Base-by-base conservation (phyloP, 2,888 invertebrate species). In the Rutpela maculata region DNA sequence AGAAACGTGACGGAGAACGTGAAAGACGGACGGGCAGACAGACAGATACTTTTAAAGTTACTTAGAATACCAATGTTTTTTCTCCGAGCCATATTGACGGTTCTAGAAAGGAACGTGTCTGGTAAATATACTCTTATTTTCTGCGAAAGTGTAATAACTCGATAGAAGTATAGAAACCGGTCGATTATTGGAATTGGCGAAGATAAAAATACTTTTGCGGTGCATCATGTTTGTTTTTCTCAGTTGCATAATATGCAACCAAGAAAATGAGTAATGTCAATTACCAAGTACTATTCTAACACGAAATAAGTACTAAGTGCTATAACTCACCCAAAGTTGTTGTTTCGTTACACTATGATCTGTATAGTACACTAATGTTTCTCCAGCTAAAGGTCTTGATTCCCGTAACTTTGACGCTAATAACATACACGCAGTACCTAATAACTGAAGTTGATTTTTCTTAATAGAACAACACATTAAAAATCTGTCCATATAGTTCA, bases 401-500 rank as follows among this genome's bases (percentile, higher is more conserved):
- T 98, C 98, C 82, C 97, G 93, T 81, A 99, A 91, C 91, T 99
- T 99, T 75, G 98, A 98, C 43, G 98, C 97, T 84, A 99, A 91
- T 86, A 99, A 93, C 86, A 99, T 93, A 89, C 98, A 98, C 57
- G 96, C 95, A 35, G 98, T 95, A 79, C 97, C 98, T 87, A 99
- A 91, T 77, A 98, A 93, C 91, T 99, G 99, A 80, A 99, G 93
- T 89, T 97, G 96, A 85, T 93, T 94, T 91, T 96, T 96, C 85
- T 94, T 93, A 87, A 98, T 95, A 78, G 93, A 93, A 89, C 95
- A 95, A 79, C 94, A 93, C 88, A 95, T 95, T 86, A 99, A 92
- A 92, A 98, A 98, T 88, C 98, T 94, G 91, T 99, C 98, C 92
- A 99, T 91, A 91, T 96, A 97, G 89, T 96, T 96, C 90, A 98